Percentiles rank a stretch among this genome's conserved stretches.
Evolutionary conservation across 1,140 invertebrate species (phyloP).

Genomic region (Sycophaga agraensis): DNA sequence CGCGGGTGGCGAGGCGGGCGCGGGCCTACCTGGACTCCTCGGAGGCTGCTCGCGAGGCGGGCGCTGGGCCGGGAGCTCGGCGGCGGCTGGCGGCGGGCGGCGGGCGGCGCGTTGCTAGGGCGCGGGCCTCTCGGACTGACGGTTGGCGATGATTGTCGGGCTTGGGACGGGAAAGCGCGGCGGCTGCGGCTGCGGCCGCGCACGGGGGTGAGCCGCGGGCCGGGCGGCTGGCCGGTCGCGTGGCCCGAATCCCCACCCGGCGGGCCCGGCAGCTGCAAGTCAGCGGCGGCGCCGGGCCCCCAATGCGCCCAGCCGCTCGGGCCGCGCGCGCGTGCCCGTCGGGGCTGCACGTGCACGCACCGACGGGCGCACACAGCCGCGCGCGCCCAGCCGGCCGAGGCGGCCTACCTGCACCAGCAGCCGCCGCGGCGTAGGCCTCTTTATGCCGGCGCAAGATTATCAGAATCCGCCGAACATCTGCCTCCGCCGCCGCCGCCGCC

Average conservation of each 20-base stretch:
- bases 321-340: not conserved
- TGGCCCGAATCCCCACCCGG: slow-evolving; percentile 38
- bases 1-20: no score
- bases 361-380: no score
- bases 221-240: slow-evolving; percentile 32
- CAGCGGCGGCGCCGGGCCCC: not conserved
- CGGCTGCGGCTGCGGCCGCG: not conserved
- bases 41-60: no score
- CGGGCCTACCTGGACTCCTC: no score
- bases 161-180: slow-evolving; percentile 11
- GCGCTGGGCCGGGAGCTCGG: no score
- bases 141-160: slow-evolving; percentile 38
- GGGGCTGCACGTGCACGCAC: not conserved
- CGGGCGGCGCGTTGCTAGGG: not conserved
- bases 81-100: no score
- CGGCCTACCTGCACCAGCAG: not conserved
- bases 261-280: slow-evolving; percentile 36
- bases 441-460: slow-evolving; percentile 24
- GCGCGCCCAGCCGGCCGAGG: no score
- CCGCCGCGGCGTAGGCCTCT: slow-evolving; percentile 5
- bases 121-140: slow-evolving; percentile 13
- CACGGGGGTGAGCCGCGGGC: not conserved
- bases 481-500: not conserved
- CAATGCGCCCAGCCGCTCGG: no score
- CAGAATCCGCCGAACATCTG: slow-evolving; percentile 30